phyloP scores from a whole-genome alignment of 2,797 vertebrate species.

The Ctenochaetus hawaiiensis region DNA sequence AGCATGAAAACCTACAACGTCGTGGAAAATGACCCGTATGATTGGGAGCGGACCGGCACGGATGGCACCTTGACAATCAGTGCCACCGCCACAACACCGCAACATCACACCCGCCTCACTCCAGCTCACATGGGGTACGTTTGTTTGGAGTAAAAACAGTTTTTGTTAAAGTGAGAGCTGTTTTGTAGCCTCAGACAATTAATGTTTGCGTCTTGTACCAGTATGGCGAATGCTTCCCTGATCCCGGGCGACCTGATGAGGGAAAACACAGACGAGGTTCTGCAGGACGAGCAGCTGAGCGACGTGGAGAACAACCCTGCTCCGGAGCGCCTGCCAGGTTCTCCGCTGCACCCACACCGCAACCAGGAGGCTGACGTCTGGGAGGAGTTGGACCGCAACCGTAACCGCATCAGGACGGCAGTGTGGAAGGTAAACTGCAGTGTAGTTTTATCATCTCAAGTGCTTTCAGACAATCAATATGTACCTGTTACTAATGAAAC shows the following conservation, averaged over 20 bases:
- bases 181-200: background rate
- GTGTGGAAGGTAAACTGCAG: slow-evolving; percentile 89
- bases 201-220: slow-evolving; percentile 59
- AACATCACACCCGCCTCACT: slow-evolving; percentile 95
- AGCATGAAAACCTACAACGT: slow-evolving; percentile 97
- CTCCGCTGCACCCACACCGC: slow-evolving; percentile 87
- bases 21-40: slow-evolving; percentile 95
- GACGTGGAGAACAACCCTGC: slow-evolving; percentile 94
- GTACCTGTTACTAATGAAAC: background rate
- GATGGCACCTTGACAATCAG: slow-evolving; percentile 92
- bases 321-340: slow-evolving; percentile 88
- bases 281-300: slow-evolving; percentile 97
- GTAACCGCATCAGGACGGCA: slow-evolving; percentile 90
- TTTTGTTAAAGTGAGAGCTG: too few relatives aligned
- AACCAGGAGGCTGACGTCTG: slow-evolving; percentile 96
- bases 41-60: slow-evolving; percentile 95
- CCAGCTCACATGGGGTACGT: slow-evolving; percentile 95
- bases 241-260: slow-evolving; percentile 94
- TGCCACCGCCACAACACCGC: slow-evolving; percentile 92
- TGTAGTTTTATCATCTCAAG: background rate
- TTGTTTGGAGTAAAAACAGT: background rate
- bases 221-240: slow-evolving; percentile 96
- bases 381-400: slow-evolving; percentile 97
- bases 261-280: slow-evolving; percentile 98
- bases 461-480: too few relatives aligned